A percentile compares a stretch with the other conserved stretches of the same genome.
Evolutionary conservation across 2,113 vertebrate species (phyloP).

Genomic region (Silurus glanis): DNA sequence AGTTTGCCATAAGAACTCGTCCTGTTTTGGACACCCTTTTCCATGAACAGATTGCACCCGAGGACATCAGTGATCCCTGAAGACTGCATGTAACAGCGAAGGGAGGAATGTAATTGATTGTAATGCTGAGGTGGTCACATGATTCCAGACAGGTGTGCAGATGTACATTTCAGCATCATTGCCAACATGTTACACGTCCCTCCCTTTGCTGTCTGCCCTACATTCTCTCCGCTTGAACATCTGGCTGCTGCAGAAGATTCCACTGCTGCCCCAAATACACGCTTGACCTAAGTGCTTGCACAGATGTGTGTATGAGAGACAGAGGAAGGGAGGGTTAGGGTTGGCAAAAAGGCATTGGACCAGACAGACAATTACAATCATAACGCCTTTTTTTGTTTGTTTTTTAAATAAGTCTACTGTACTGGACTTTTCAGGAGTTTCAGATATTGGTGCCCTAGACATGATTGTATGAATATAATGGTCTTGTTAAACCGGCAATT

Average conservation of each 20-base stretch:
- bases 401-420: not conserved
- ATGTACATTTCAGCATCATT: constrained; percentile 28
- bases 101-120: no score
- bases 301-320: not conserved
- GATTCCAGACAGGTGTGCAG: no score
- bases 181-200: not conserved
- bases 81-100: no score
- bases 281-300: not conserved
- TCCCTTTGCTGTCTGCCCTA: not conserved
- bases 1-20: no score
- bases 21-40: no score
- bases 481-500: no score
- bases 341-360: not conserved
- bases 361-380: not conserved
- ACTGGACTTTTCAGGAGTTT: not conserved
- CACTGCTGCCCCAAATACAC: constrained; percentile 28
- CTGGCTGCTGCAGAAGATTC: constrained; percentile 16
- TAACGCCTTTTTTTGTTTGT: not conserved
- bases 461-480: no score
- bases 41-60: no score
- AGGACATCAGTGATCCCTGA: no score
- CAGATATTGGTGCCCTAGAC: no score
- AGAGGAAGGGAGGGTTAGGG: not conserved
- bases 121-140: no score
- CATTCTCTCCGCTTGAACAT: constrained; percentile 29